Percentiles rank a stretch among this genome's conserved stretches.
Conservation (phyloP, 1,140 invertebrate genomes). For the Temnothorax nylanderi region DNA sequence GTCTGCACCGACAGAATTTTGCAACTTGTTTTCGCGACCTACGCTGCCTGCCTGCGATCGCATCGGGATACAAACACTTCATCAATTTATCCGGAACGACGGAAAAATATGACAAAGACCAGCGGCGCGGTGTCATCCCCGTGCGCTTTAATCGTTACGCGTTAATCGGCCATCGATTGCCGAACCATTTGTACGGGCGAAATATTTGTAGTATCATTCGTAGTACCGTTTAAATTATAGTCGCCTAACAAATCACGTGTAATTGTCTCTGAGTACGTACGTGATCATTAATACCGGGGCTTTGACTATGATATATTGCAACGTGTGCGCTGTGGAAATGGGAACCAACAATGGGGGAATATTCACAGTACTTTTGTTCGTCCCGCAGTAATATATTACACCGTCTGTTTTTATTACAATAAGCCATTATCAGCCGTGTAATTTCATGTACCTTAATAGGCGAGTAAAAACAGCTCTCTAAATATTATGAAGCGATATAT, state of each 20-base stretch:
- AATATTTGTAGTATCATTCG: slow-evolving; percentile 46
- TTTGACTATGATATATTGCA: slow-evolving; percentile 31
- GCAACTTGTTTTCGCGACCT: slow-evolving; percentile 32
- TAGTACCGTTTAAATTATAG: slow-evolving; percentile 40
- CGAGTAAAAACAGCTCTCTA: slow-evolving; percentile 25
- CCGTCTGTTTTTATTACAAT: slow-evolving; percentile 29
- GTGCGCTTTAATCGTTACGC: slow-evolving; percentile 2
- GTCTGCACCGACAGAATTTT: slow-evolving; percentile 18
- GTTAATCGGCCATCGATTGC: slow-evolving; percentile 53
- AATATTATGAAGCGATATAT: neutral
- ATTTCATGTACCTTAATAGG: slow-evolving; percentile 16
- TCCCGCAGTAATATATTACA: slow-evolving; percentile 21
- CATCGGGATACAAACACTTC: slow-evolving; percentile 36
- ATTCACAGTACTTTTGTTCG: slow-evolving; percentile 22
- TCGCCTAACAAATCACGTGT: slow-evolving; percentile 33
- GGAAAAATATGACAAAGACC: slow-evolving; percentile 33
- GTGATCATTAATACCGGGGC: slow-evolving; percentile 45
- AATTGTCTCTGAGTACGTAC: slow-evolving; percentile 32
- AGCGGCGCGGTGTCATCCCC: neutral
- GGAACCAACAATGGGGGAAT: slow-evolving; percentile 22
- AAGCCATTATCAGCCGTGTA: slow-evolving; percentile 1
- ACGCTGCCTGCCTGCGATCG: slow-evolving; percentile 15
- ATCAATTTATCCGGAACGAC: slow-evolving; percentile 30
- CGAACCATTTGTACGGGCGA: slow-evolving; percentile 3
- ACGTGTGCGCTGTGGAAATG: slow-evolving; percentile 1